These are phyloP conservation scores for Lydus trimaculatus DNA, from an alignment of 2,888 invertebrate genomes.

Conservation along the genomic window DNA sequence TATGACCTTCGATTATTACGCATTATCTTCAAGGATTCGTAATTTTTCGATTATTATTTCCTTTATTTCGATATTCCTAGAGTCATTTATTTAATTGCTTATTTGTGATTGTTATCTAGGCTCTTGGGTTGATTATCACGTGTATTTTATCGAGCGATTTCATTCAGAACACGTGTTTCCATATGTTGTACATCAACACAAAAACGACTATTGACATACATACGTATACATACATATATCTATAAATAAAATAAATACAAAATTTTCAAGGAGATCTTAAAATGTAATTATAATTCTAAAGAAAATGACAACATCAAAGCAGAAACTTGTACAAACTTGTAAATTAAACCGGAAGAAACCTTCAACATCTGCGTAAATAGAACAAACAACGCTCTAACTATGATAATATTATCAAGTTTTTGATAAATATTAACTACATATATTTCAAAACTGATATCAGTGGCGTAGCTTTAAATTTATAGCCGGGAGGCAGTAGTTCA, in stretches of 20 bases:
- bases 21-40: no score
- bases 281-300: background rate
- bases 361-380: conserved; percentile 7
- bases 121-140: background rate
- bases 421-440: conserved; percentile 2
- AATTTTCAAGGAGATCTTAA: background rate
- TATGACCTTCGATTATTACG: no score
- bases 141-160: background rate
- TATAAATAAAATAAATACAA: background rate
- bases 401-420: background rate
- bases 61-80: background rate
- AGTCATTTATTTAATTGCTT: background rate
- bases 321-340: background rate
- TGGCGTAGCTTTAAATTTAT: no score
- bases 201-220: background rate
- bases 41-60: no score
- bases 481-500: no score
- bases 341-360: background rate
- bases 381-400: background rate
- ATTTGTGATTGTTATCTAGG: background rate
- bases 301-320: background rate
- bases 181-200: background rate
- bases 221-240: no score
- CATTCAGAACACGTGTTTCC: background rate
- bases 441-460: no score